Conservation (phyloP, 2,797 vertebrate species). For the Mormyrus proboscirostris region DNA sequence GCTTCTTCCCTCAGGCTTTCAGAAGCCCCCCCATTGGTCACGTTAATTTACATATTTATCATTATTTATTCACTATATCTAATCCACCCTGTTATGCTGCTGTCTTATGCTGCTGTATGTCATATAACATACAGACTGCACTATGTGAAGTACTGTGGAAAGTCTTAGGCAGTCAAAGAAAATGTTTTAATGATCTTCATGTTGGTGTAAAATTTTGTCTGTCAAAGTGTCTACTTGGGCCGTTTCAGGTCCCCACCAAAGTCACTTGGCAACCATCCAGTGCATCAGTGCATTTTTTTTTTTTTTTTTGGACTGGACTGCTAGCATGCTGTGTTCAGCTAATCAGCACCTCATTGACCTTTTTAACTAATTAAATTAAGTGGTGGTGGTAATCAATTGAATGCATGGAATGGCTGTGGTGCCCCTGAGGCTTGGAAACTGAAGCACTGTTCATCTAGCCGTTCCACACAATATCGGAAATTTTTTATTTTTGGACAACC, state of each 20-base stretch:
- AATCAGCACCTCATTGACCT: background rate
- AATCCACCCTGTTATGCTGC: background rate
- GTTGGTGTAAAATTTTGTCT: background rate
- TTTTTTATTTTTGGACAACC: background rate
- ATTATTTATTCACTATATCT: background rate
- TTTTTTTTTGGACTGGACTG: background rate
- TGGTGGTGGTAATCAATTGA: background rate
- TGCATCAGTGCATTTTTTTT: background rate
- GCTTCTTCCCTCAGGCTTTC: background rate
- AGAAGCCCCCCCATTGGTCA: background rate
- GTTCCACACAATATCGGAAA: background rate
- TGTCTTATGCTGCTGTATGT: background rate
- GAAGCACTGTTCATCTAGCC: background rate
- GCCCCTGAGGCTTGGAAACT: no score
- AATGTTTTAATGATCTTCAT: background rate
- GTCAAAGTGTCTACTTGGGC: background rate
- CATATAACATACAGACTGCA: background rate
- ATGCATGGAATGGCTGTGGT: background rate
- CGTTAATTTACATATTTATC: background rate
- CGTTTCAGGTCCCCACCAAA: background rate
- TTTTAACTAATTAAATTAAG: background rate
- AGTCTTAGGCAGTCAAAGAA: background rate
- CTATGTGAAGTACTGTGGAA: background rate
- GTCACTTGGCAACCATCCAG: background rate
- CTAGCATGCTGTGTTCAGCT: background rate